These are phyloP conservation scores for Tinamus major DNA, from an alignment of 2,797 vertebrate genomes.

Conservation along the genomic window DNA sequence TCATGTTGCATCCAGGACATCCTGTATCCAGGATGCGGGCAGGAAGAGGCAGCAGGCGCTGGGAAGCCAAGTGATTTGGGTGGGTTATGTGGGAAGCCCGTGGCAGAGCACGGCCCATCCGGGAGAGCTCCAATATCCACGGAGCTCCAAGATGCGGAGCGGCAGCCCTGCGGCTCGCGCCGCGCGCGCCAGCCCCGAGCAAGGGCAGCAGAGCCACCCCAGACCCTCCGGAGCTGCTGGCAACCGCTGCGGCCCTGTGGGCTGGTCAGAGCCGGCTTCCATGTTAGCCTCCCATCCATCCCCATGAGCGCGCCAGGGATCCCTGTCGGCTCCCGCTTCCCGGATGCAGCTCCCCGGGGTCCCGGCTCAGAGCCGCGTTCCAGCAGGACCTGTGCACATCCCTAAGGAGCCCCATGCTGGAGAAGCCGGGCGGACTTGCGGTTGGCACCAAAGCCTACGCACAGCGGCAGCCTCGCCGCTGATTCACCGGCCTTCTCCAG, in stretches of 20 bases:
- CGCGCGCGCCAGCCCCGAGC: rapidly evolving
- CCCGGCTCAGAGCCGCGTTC: background rate
- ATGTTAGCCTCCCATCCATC: background rate
- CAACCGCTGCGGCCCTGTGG: background rate
- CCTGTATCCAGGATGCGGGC: too few relatives aligned
- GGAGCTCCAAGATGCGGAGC: too few relatives aligned
- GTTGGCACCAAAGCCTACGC: background rate
- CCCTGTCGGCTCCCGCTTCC: too few relatives aligned
- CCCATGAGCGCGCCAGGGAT: too few relatives aligned
- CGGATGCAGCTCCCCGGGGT: background rate
- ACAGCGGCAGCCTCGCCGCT: background rate
- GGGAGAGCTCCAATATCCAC: background rate
- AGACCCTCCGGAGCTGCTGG: background rate
- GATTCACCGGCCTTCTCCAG: background rate
- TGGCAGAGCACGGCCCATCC: background rate
- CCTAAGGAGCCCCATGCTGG: background rate
- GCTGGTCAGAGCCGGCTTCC: background rate
- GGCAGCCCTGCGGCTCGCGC: too few relatives aligned
- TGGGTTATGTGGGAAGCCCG: too few relatives aligned
- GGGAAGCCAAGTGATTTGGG: background rate
- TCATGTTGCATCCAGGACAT: too few relatives aligned
- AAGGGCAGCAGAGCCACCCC: background rate
- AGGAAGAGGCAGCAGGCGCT: too few relatives aligned
- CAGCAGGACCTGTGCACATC: background rate
- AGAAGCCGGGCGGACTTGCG: background rate